These are phyloP conservation scores for Sardina pilchardus DNA, from an alignment of 2,113 vertebrate species.

Conservation along the genomic window DNA sequence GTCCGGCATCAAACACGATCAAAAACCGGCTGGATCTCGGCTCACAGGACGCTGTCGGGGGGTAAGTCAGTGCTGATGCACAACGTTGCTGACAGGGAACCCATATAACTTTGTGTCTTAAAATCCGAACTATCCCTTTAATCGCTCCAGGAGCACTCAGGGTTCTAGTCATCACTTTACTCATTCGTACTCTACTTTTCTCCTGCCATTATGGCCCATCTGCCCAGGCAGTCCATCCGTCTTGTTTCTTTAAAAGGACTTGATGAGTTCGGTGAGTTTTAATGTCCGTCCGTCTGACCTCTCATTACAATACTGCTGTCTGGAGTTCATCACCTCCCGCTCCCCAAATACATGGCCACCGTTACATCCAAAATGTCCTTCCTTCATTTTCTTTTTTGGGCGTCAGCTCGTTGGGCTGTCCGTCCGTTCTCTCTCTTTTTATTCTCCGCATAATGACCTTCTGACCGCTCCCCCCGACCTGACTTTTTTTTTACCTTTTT, in stretches of 20 bases:
- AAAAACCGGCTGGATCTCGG: no score
- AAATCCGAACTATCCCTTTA: no score
- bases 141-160: neutral
- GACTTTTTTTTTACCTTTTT: neutral
- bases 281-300: neutral
- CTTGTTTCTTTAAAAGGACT: neutral
- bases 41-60: no score
- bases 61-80: no score
- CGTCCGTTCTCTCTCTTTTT: neutral
- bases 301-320: no score
- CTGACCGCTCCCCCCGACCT: neutral
- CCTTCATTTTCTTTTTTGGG: neutral
- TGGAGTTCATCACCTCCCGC: neutral
- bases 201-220: neutral
- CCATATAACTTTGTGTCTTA: no score
- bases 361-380: neutral
- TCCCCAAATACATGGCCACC: neutral
- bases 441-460: neutral
- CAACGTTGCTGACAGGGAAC: no score
- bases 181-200: neutral
- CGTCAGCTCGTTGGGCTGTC: neutral
- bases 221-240: neutral
- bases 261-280: neutral
- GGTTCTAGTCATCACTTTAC: neutral
- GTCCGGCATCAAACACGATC: no score